phyloP scores from a whole-genome alignment of 1,140 invertebrate genomes.

The Leptinotarsa texana region DNA sequence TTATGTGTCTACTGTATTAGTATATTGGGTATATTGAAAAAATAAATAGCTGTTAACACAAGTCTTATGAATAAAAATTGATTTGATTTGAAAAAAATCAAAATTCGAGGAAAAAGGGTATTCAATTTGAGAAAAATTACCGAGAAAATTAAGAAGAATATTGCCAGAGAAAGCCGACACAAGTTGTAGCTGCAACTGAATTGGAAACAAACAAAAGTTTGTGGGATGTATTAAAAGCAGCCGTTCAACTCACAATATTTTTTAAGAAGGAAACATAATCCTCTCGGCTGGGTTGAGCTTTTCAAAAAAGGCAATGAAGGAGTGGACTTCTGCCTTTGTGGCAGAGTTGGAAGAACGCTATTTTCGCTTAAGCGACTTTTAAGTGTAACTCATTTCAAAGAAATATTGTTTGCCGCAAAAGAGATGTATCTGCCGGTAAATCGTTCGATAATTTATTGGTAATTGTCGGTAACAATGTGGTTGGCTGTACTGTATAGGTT shows the following conservation, averaged over 20 bases:
- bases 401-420: slow-evolving; percentile 8
- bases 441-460: background rate
- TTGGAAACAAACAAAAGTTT: background rate
- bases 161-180: too few relatives aligned
- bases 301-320: background rate
- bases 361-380: slow-evolving; percentile 4
- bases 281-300: background rate
- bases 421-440: background rate
- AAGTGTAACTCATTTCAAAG: slow-evolving; percentile 10
- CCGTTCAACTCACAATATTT: background rate
- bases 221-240: background rate
- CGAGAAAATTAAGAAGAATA: too few relatives aligned
- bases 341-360: background rate
- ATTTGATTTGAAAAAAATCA: too few relatives aligned
- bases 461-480: slow-evolving; percentile 9
- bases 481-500: background rate
- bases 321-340: slow-evolving; percentile 10
- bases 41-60: too few relatives aligned
- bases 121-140: too few relatives aligned
- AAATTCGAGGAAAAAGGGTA: too few relatives aligned
- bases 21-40: too few relatives aligned
- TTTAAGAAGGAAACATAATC: background rate
- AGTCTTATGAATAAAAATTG: too few relatives aligned
- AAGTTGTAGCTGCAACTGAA: too few relatives aligned
- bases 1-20: too few relatives aligned